Conservation (phyloP, 2,797 vertebrate genomes). For the Spinibarbus caldwelli region DNA sequence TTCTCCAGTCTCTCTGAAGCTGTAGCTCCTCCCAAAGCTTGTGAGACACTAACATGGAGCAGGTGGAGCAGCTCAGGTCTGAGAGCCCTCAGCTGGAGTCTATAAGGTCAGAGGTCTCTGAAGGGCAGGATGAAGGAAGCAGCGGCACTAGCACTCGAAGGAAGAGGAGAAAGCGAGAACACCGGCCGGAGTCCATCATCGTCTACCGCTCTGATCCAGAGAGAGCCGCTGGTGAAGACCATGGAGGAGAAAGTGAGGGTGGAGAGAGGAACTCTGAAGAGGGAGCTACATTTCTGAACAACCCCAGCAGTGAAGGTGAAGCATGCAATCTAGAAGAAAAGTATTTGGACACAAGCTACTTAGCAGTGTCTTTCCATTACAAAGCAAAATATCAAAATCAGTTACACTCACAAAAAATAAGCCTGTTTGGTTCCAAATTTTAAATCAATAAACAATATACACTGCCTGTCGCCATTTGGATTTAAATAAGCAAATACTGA, state of each 20-base stretch:
- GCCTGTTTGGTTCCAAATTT: too few relatives aligned
- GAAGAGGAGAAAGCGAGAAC: slow-evolving; percentile 91
- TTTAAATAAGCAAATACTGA: too few relatives aligned
- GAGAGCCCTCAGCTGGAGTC: slow-evolving; percentile 81
- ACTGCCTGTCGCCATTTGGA: too few relatives aligned
- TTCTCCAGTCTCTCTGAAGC: slow-evolving; percentile 11
- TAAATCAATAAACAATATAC: not conserved
- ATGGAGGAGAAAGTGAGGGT: slow-evolving; percentile 78
- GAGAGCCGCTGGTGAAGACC: slow-evolving; percentile 82
- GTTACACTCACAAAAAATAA: not conserved
- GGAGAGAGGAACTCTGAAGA: slow-evolving; percentile 85
- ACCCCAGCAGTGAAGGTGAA: slow-evolving; percentile 86
- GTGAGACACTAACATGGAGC: slow-evolving; percentile 68
- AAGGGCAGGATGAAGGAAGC: slow-evolving; percentile 75
- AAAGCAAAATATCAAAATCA: not conserved
- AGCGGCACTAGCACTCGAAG: slow-evolving; percentile 84
- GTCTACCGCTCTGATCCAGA: slow-evolving; percentile 93
- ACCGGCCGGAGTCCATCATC: slow-evolving; percentile 93
- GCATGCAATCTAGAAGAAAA: not conserved
- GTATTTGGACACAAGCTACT: not conserved
- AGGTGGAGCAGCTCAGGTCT: slow-evolving; percentile 77
- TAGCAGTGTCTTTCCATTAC: not conserved
- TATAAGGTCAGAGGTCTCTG: slow-evolving; percentile 79
- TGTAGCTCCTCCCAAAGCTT: slow-evolving; percentile 12
- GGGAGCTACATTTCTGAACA: slow-evolving; percentile 90